Evolutionary conservation across 1,140 invertebrate genomes (phyloP), one percentile per base, ranked within the genome.

Genomic region (Chironomus striatipennis): DNA sequence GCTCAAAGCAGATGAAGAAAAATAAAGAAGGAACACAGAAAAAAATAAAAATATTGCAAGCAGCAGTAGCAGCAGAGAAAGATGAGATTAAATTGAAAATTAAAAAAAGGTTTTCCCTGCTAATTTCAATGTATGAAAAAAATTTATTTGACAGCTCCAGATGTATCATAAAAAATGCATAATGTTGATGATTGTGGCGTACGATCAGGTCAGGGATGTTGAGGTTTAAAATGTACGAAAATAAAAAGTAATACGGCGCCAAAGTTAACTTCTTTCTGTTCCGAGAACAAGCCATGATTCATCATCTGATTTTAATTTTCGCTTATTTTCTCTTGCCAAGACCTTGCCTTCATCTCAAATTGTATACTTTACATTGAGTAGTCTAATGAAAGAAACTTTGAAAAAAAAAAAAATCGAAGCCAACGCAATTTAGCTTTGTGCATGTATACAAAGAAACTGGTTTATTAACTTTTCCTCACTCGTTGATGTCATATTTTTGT

Each of bases 141-240:
- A 57, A 57, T 57, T 57, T 57, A 57, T 57, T 12, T 57, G 47
- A 57, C 47, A 57, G 47, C 47, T 57, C 47, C 47, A 57, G 47
- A 57, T 57, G 47, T 4, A 57, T 5, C 12, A 15, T n/a, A 57
- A 15, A n/a, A 57, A 57, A n/a, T n/a, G 12, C 12, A 57, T 15
- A 57, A 57, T 57, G 47, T n/a, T n/a, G n/a, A 57, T 15, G 47
- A 57, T 15, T 47, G 9, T 57, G 12, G 12, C 12, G 47, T 57
- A n/a, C 47, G n/a, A 4, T 57, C 47, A 57, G 47, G 47, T 57
- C 47, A 57, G 47, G 47, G 47, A 15, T 57, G 8, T 57, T 57
- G 47, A 57, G n/a, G 12, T 15, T 47, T 8, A 47, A 12, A 47
- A 15, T n/a, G n/a, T n/a, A n/a, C n/a, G n/a, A n/a, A n/a, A n/a